phyloP scores from a whole-genome alignment of 2,113 vertebrate species.

The Podarcis raffonei region DNA sequence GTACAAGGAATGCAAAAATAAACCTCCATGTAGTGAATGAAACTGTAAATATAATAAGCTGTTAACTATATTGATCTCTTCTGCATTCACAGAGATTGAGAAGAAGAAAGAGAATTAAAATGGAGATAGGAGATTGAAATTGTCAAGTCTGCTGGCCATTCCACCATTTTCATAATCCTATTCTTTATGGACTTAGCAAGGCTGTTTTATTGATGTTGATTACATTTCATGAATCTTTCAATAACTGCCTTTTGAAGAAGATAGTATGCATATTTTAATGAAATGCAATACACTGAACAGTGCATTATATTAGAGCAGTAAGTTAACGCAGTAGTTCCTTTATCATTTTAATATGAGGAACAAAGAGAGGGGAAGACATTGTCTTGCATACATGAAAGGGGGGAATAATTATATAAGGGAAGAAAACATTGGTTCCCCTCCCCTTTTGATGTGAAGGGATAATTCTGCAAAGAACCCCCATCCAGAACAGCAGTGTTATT shows the following conservation, averaged over 20 bases:
- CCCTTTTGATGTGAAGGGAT: background rate
- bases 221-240: slow-evolving; percentile 63
- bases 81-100: background rate
- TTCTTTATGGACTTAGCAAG: slow-evolving; percentile 21
- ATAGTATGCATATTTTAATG: slow-evolving; percentile 56
- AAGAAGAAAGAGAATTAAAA: background rate
- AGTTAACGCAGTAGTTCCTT: slow-evolving; percentile 17
- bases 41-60: slow-evolving; percentile 34
- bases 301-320: slow-evolving; percentile 46
- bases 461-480: background rate
- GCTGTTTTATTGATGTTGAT: slow-evolving; percentile 61
- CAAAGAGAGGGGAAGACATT: background rate
- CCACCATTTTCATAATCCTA: slow-evolving; percentile 37
- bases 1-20: background rate
- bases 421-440: background rate
- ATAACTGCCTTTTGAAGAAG: slow-evolving; percentile 54
- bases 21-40: background rate
- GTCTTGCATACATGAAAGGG: background rate
- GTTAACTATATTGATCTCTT: background rate
- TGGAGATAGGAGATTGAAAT: background rate
- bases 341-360: slow-evolving; percentile 5
- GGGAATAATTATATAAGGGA: background rate
- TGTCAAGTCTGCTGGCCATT: slow-evolving; percentile 25
- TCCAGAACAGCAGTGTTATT: background rate
- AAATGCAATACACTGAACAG: slow-evolving; percentile 44